Percentiles rank a stretch among this genome's conserved stretches.
Conservation (phyloP, 1,140 invertebrate species). For the Bombus picipes region DNA sequence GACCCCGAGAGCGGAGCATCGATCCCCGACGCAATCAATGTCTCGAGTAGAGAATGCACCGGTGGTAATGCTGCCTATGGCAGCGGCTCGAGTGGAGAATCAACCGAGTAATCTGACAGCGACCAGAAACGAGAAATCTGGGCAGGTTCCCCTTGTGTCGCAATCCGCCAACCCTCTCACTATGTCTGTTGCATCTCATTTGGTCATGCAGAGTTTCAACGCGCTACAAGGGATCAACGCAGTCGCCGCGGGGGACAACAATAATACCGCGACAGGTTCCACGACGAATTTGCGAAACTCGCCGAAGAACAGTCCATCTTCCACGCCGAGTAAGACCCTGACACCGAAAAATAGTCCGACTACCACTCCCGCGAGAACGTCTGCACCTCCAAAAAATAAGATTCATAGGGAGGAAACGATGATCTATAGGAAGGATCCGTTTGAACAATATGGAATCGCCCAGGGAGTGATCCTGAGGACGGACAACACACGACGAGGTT, state of each 20-base stretch:
- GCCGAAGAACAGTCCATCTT: constrained; percentile 10
- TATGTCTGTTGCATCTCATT: constrained; percentile 70
- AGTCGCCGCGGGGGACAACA: not conserved
- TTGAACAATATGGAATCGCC: constrained; percentile 73
- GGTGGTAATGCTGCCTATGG: not conserved
- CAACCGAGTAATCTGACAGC: constrained; percentile 9
- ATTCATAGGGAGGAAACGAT: constrained; percentile 19
- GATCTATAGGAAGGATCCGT: constrained; percentile 70
- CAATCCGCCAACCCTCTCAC: constrained; percentile 60
- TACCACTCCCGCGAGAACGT: constrained; percentile 4
- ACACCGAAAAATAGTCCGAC: constrained; percentile 17
- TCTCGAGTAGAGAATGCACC: constrained; percentile 52
- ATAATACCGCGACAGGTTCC: not conserved
- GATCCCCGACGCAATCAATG: constrained; percentile 46
- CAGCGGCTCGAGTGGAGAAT: constrained; percentile 30
- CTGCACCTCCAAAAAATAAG: constrained; percentile 24
- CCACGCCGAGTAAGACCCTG: not conserved
- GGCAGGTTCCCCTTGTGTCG: not conserved
- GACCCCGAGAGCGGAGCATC: constrained; percentile 20
- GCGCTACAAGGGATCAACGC: constrained; percentile 69
- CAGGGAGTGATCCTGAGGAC: constrained; percentile 63
- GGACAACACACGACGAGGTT: constrained; percentile 43
- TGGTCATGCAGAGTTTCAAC: constrained; percentile 77
- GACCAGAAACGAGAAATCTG: constrained; percentile 36
- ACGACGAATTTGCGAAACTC: not conserved